phyloP scores from a whole-genome alignment of 2,797 vertebrate species.

The Labeo calbasu region DNA sequence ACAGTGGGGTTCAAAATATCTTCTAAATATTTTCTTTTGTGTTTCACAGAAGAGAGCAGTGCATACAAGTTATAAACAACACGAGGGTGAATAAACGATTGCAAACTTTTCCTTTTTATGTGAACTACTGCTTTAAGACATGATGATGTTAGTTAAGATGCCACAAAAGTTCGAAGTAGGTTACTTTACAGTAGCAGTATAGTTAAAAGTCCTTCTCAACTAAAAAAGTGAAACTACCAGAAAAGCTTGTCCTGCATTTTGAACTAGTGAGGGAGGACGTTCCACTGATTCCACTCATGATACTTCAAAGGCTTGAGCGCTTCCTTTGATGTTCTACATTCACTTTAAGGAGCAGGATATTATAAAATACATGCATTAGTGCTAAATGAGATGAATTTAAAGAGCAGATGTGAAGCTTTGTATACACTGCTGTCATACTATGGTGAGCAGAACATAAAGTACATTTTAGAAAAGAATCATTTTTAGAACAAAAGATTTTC shows the following conservation, averaged over 20 bases:
- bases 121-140: neutral
- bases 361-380: slow-evolving; percentile 75
- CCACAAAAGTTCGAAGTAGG: slow-evolving; percentile 24
- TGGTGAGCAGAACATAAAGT: neutral
- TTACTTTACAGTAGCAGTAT: slow-evolving; percentile 27
- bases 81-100: neutral
- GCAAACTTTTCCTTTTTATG: neutral
- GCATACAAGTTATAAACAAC: neutral
- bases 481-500: neutral
- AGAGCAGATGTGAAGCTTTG: slow-evolving; percentile 27
- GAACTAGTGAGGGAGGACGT: slow-evolving; percentile 59
- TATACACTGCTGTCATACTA: slow-evolving; percentile 26
- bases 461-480: neutral
- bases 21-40: neutral
- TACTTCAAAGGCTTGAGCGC: slow-evolving; percentile 82
- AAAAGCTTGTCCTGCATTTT: slow-evolving; percentile 60
- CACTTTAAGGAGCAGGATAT: slow-evolving; percentile 80
- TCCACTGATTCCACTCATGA: slow-evolving; percentile 80
- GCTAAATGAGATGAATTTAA: slow-evolving; percentile 47
- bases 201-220: slow-evolving; percentile 44
- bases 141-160: neutral
- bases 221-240: slow-evolving; percentile 49
- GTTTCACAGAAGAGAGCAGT: neutral
- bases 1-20: neutral
- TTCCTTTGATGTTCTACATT: slow-evolving; percentile 84